Evolutionary conservation across 2,888 invertebrate genomes (phyloP).

Genomic region (Hyposoter didymator): DNA sequence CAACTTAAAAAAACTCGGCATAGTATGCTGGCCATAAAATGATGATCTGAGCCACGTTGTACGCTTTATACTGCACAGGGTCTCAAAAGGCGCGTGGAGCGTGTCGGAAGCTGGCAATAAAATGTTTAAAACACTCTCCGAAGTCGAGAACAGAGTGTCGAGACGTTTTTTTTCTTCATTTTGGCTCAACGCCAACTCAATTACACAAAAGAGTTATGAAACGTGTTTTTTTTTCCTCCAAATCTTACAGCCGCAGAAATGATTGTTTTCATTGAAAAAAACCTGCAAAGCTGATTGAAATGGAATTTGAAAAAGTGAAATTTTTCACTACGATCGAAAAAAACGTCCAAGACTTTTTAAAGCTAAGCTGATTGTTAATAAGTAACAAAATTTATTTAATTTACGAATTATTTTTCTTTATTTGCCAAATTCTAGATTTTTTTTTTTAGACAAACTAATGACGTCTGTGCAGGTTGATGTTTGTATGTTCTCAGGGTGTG

Average conservation of each 20-base stretch:
- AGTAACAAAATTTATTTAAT: neutral
- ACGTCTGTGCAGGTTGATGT: neutral
- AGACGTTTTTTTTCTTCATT: neutral
- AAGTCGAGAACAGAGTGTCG: neutral
- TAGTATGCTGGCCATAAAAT: constrained; percentile 55
- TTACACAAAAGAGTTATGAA: neutral
- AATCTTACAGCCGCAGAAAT: neutral
- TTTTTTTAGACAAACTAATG: neutral
- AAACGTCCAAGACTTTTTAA: too few species aligned
- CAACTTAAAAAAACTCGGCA: constrained; percentile 38
- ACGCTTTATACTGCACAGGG: constrained; percentile 15
- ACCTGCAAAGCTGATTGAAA: too few species aligned
- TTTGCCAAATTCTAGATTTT: neutral
- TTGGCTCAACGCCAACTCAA: neutral
- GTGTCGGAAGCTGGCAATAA: constrained; percentile 44
- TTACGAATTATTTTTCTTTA: neutral
- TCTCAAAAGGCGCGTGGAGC: constrained; percentile 27
- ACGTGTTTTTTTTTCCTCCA: neutral
- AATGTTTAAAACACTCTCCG: constrained; percentile 35
- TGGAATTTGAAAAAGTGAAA: too few species aligned
- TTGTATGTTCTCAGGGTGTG: neutral
- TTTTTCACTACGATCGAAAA: too few species aligned
- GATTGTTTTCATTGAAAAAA: too few species aligned
- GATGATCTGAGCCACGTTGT: constrained; percentile 49
- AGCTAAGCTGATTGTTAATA: neutral